Evolutionary conservation across 2,888 invertebrate species (phyloP), one percentile per base, ranked within the genome.

Genomic region (Spialia ferax): DNA sequence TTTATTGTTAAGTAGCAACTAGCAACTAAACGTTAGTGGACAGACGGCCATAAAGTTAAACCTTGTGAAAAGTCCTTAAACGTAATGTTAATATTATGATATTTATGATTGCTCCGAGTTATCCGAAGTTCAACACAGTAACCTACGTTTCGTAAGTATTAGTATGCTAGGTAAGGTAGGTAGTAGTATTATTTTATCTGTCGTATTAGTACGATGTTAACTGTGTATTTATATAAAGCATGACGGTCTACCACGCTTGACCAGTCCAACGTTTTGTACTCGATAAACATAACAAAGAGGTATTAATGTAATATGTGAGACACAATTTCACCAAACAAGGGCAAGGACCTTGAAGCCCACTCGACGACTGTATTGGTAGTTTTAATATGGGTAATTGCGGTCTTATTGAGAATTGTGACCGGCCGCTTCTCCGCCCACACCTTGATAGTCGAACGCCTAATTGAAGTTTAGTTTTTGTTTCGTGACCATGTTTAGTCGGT

Each of bases 321-420:
- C 74, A 82, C 86, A 88, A 85, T 88, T 86, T 86, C 79, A 66
- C 91, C 88, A 81, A 86, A 92, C 81, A 91, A 79, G 90, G 92
- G 68, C 73, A 73, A 76, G 75, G 80, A 77, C 93, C 93, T 92
- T 89, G 91, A 77, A 77, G 79, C 90, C 90, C 89, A 91, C 91
- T 83, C 85, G 75, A 63, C 73, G 75, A 75, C 79, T 74, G 81
- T 88, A 88, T 91, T 84, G 87, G 86, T 81, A 83, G 84, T 88
- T 86, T 91, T 89, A 89, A 91, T 88, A 84, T 82, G 79, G 84
- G 87, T 90, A 92, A 92, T 93, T 92, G 92, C 79, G 83, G 79
- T 79, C 83, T 83, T 87, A 91, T 89, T 91, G 88, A 87, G 89
- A 88, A 81, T 80, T 81, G 84, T 82, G 82, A 77, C 78, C 75